Percentiles rank a stretch among this genome's conserved stretches.
These are phyloP conservation scores for Pogona vitticeps DNA, from an alignment of 2,113 vertebrate genomes.

Conservation along the genomic window DNA sequence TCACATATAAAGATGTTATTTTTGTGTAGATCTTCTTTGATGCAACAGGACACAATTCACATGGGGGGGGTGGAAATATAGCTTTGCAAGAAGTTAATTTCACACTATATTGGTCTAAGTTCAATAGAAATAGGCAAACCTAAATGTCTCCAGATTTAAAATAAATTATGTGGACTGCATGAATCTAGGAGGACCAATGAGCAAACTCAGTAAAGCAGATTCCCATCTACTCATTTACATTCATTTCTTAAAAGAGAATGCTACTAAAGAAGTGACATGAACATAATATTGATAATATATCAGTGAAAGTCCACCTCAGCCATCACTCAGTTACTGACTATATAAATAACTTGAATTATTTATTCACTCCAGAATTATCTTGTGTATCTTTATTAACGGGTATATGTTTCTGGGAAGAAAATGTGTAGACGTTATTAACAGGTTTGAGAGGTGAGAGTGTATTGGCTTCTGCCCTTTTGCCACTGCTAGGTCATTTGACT, in stretches of 20 bases:
- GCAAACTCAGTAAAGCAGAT: not conserved
- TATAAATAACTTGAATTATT: not conserved
- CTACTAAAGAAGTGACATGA: not conserved
- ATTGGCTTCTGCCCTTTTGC: not conserved
- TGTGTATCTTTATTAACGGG: not conserved
- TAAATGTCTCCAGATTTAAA: no score
- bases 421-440: not conserved
- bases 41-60: not conserved
- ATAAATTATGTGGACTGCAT: no score
- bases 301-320: no score
- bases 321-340: no score
- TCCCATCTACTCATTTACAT: not conserved
- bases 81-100: no score
- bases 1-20: not conserved
- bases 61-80: no score
- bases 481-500: not conserved
- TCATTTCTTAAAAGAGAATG: not conserved
- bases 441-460: fast-evolving
- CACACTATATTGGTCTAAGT: no score
- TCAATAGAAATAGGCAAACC: no score
- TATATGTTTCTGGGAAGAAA: not conserved
- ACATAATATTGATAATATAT: not conserved
- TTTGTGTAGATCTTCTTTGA: not conserved
- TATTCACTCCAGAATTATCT: not conserved
- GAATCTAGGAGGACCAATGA: no score